These are phyloP conservation scores for Crax fasciolata DNA, from an alignment of 2,797 vertebrate species.

Conservation along the genomic window DNA sequence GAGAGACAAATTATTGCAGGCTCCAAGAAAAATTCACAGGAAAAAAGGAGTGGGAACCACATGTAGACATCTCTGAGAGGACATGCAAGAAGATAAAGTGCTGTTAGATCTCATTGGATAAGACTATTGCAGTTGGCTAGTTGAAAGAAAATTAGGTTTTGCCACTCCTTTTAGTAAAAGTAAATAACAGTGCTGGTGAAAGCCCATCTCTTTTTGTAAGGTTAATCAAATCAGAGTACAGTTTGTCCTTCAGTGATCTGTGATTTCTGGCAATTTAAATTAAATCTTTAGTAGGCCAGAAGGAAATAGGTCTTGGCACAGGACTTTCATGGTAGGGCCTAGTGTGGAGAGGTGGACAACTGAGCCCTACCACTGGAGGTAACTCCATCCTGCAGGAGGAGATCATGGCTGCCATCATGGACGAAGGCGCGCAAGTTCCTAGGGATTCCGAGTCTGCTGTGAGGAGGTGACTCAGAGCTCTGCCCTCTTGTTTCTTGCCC, in stretches of 20 bases:
- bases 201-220: neutral
- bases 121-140: neutral
- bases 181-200: neutral
- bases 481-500: neutral
- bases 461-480: neutral
- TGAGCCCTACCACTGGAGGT: fast-evolving
- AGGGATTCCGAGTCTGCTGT: neutral
- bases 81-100: neutral
- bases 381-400: neutral
- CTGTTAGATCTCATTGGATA: constrained; percentile 39
- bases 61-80: neutral
- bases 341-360: neutral
- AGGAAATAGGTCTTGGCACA: neutral
- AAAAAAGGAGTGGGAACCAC: constrained; percentile 42
- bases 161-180: constrained; percentile 12
- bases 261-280: constrained; percentile 1
- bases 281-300: neutral
- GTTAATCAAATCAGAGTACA: neutral
- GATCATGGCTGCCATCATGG: neutral
- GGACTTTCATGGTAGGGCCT: neutral
- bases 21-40: neutral
- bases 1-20: constrained; percentile 23
- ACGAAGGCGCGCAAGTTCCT: neutral
- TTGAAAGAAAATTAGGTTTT: neutral
- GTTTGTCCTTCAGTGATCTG: neutral